Percentiles rank a stretch among this genome's conserved stretches.
phyloP scores from a whole-genome alignment of 2,113 vertebrate genomes.

The Campylomormyrus tamandua region DNA sequence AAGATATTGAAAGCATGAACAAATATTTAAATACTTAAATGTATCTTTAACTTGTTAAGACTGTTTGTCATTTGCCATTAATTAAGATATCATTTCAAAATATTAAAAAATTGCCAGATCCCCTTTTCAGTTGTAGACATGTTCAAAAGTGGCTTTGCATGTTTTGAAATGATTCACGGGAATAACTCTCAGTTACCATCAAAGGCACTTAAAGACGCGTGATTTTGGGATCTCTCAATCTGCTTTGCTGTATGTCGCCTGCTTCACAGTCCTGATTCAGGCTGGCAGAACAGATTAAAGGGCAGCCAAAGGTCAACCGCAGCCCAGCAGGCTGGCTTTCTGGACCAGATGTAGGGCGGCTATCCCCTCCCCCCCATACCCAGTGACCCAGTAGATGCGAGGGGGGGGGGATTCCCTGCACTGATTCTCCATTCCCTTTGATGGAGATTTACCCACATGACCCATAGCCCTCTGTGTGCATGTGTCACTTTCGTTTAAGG shows the following conservation, averaged over 20 bases:
- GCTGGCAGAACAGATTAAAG: not conserved
- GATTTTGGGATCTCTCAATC: not conserved
- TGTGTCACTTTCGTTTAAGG: slow-evolving; percentile 34
- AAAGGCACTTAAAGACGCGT: not conserved
- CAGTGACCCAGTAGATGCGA: slow-evolving; percentile 24
- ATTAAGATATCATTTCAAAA: not conserved
- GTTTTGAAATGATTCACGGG: not conserved
- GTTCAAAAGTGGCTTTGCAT: not conserved
- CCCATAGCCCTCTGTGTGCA: slow-evolving; percentile 25
- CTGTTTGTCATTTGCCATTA: not conserved
- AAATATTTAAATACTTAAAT: not conserved
- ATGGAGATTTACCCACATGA: slow-evolving; percentile 37
- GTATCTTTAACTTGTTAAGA: not conserved
- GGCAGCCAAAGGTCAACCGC: slow-evolving; percentile 38
- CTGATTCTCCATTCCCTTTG: slow-evolving; percentile 38
- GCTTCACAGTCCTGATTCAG: not conserved
- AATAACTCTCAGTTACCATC: not conserved
- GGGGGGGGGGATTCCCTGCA: slow-evolving; percentile 18
- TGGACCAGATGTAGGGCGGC: slow-evolving; percentile 41
- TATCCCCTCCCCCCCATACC: not conserved
- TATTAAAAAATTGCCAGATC: not conserved
- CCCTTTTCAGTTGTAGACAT: not conserved
- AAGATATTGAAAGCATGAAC: not conserved
- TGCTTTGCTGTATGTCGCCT: not conserved
- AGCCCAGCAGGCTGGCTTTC: slow-evolving; percentile 32